Conservation (phyloP, 37 sponge, comb jelly and placozoan species). For the Chondrosia reniformis region DNA sequence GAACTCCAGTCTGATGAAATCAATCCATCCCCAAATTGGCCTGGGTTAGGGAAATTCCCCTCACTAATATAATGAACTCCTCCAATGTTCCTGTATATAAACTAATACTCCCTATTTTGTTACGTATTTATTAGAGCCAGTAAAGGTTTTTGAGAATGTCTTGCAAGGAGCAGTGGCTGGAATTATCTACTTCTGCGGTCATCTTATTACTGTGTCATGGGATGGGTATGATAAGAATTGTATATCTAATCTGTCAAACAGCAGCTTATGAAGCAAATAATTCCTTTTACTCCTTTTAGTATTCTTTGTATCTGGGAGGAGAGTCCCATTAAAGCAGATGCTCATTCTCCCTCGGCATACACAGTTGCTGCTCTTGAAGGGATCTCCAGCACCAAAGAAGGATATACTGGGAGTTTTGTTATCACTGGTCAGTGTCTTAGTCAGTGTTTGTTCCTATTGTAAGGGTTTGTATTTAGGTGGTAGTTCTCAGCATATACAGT, state of each 20-base stretch:
- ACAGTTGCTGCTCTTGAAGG: neutral
- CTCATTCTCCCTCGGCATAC: slow-evolving; percentile 1
- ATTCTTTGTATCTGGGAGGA: slow-evolving; percentile 6
- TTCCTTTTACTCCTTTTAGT: neutral
- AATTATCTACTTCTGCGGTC: slow-evolving; percentile 27
- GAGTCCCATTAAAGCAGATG: neutral
- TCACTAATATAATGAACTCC: too few species aligned
- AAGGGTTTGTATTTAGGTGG: neutral
- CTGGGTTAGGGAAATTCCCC: too few species aligned
- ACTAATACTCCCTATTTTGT: neutral
- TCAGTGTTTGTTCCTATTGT: neutral
- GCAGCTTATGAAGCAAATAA: too few species aligned
- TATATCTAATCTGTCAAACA: too few species aligned
- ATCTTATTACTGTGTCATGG: slow-evolving; percentile 63
- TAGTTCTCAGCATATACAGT: neutral
- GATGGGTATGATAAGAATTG: too few species aligned
- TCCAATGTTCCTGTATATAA: too few species aligned
- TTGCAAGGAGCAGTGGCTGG: slow-evolving; percentile 41
- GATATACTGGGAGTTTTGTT: neutral
- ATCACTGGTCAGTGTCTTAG: slow-evolving; percentile 1
- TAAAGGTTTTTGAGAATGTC: slow-evolving; percentile 47
- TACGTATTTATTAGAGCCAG: slow-evolving; percentile 26
- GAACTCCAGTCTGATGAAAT: too few species aligned
- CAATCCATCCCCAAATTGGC: too few species aligned
- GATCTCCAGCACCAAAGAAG: neutral